These are phyloP conservation scores for Lithobius niger DNA, from an alignment of 1,140 invertebrate species.

Conservation along the genomic window DNA sequence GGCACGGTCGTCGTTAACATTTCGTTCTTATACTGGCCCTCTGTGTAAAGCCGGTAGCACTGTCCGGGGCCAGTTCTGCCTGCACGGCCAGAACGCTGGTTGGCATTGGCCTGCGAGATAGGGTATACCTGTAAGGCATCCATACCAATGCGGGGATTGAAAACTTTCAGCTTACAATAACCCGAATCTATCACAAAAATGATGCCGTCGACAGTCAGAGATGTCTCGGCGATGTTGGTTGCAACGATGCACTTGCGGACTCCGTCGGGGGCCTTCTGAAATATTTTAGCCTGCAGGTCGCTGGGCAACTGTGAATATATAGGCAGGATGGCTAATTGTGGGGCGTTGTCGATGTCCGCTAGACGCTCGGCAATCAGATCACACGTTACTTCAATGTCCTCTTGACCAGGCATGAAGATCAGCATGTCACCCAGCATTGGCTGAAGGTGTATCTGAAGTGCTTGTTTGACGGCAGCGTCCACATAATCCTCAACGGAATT, in stretches of 20 bases:
- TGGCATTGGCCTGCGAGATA: constrained; percentile 82
- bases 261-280: constrained; percentile 86
- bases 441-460: constrained; percentile 89
- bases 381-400: constrained; percentile 99
- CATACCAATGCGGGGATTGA: constrained; percentile 98
- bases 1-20: constrained; percentile 84
- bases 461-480: constrained; percentile 94
- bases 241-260: constrained; percentile 95
- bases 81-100: constrained; percentile 87
- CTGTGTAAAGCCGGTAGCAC: constrained; percentile 90
- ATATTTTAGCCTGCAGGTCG: constrained; percentile 98
- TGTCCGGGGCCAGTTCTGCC: constrained; percentile 91
- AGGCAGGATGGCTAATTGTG: constrained; percentile 82
- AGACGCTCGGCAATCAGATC: constrained; percentile 85
- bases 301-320: constrained; percentile 98
- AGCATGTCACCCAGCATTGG: constrained; percentile 74
- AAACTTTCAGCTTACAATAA: constrained; percentile 97
- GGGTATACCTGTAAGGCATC: constrained; percentile 92
- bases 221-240: constrained; percentile 96
- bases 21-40: constrained; percentile 93
- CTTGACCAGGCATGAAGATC: constrained; percentile 99
- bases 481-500: constrained; percentile 98
- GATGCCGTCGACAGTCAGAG: constrained; percentile 79
- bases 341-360: constrained; percentile 83
- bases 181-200: constrained; percentile 98